Evolutionary conservation across 2,113 vertebrate genomes (phyloP), one percentile per base, ranked within the genome.

Genomic region (Gobiocypris rarus): DNA sequence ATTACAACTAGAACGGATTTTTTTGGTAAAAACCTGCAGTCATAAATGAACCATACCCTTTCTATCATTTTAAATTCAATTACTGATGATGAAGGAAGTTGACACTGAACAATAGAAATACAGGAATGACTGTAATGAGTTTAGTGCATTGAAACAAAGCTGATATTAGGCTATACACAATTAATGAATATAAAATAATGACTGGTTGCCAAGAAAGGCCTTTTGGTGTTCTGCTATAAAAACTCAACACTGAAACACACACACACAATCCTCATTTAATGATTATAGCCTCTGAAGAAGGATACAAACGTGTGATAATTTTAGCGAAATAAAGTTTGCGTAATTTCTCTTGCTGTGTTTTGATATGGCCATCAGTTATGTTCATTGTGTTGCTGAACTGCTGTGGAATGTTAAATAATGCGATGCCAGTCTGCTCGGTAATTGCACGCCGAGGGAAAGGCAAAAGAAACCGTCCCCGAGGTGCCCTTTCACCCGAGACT

Each of bases 401-500:
- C 77, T 71, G 56, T 38, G 85, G 85, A 89, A 88, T 85, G 85
- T 88, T 82, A 86, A 92, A 86, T 84, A 86, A 82, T 78, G 81
- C 90, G 79, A 54, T 89, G 83, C 71, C 84, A 86, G 89, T 82
- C 81, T 87, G 88, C 81, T 85, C 88, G 85, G 91, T 93, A 91
- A 94, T 92, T 93, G 93, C 89, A 69, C 77, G 76, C 69, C 86
- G 85, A 91, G 88, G 87, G 91, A 90, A 90, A 92, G 93, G 94
- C 94, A 94, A 91, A 93, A 96, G 96, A 95, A 96, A 95, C 93
- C 94, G 94, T 96, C 97, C 96, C 94, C 94, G 84, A 88, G 91
- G 91, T 98, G 97, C 96, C 97, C 98, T 98, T 98, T 99, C 97
- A 98, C 98, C 98, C 94, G 76, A 90, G 93, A 94, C 96, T 96